Conservation (phyloP, 2,888 invertebrate genomes). For the Caenorhabditis sulstoni region DNA sequence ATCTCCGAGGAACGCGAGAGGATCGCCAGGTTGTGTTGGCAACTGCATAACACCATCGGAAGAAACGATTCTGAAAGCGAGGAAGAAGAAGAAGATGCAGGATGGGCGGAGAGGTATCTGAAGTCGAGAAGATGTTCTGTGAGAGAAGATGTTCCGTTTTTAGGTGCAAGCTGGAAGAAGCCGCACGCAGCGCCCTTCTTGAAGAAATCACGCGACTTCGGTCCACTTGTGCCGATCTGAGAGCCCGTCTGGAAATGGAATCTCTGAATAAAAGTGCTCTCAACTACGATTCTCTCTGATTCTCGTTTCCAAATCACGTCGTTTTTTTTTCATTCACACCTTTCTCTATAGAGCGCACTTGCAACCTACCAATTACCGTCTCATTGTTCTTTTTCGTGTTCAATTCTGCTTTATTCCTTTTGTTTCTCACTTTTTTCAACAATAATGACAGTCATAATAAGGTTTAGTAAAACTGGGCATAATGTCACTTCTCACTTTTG, state of each 20-base stretch:
- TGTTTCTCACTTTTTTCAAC: neutral
- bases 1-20: conserved; percentile 47
- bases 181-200: conserved; percentile 59
- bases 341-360: neutral
- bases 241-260: conserved; percentile 70
- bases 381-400: neutral
- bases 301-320: neutral
- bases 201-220: conserved; percentile 69
- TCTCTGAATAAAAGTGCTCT: conserved; percentile 10
- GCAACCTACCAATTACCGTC: neutral
- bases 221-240: conserved; percentile 68
- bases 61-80: conserved; percentile 23
- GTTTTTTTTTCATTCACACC: neutral
- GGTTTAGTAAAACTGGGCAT: conserved; percentile 2
- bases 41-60: neutral
- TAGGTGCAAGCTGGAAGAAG: conserved; percentile 67
- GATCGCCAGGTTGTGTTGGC: conserved; percentile 56
- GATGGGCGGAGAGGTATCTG: conserved; percentile 41
- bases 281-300: conserved; percentile 21
- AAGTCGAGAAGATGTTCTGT: neutral
- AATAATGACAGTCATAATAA: neutral
- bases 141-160: neutral
- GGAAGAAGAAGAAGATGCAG: conserved; percentile 28
- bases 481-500: conserved; percentile 14
- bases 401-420: neutral